Evolutionary conservation across 1,140 invertebrate genomes (phyloP).

Genomic region (Harlomillsia oculata): DNA sequence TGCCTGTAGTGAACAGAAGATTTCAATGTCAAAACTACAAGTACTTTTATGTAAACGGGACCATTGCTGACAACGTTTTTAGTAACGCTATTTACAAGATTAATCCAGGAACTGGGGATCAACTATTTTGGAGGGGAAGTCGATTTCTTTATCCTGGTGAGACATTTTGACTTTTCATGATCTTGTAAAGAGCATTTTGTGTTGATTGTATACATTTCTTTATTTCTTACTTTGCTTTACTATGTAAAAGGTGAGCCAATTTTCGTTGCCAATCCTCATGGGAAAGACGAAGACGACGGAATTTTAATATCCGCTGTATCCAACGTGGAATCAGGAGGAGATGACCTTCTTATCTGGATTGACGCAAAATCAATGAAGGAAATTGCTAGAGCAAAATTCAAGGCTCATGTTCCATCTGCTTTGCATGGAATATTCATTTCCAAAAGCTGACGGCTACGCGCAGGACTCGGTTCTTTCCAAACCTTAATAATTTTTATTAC

Average conservation of each 20-base stretch:
- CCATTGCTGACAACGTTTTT: constrained; percentile 12
- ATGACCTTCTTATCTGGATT: constrained; percentile 41
- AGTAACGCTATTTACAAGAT: constrained; percentile 38
- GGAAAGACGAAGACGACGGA: constrained; percentile 39
- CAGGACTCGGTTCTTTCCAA: neutral
- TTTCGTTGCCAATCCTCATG: constrained; percentile 37
- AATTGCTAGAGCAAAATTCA: constrained; percentile 40
- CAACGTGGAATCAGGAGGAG: constrained; percentile 33
- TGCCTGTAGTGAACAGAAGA: constrained; percentile 40
- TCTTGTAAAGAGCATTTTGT: too few relatives aligned
- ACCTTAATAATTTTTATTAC: neutral
- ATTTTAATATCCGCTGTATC: constrained; percentile 35
- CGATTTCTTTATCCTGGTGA: constrained; percentile 36
- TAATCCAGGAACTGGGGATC: constrained; percentile 37
- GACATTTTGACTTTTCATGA: too few relatives aligned
- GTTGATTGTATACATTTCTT: too few relatives aligned
- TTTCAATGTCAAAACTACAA: constrained; percentile 39
- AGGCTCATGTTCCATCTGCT: constrained; percentile 38
- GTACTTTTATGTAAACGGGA: constrained; percentile 37
- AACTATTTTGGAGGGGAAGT: constrained; percentile 37
- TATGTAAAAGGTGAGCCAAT: constrained; percentile 38
- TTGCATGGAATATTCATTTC: constrained; percentile 40
- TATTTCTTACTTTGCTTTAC: too few relatives aligned
- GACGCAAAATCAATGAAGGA: constrained; percentile 42
- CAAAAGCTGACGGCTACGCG: neutral